Evolutionary conservation across 2,888 invertebrate genomes (phyloP).

Genomic region (Zonitis immaculata): DNA sequence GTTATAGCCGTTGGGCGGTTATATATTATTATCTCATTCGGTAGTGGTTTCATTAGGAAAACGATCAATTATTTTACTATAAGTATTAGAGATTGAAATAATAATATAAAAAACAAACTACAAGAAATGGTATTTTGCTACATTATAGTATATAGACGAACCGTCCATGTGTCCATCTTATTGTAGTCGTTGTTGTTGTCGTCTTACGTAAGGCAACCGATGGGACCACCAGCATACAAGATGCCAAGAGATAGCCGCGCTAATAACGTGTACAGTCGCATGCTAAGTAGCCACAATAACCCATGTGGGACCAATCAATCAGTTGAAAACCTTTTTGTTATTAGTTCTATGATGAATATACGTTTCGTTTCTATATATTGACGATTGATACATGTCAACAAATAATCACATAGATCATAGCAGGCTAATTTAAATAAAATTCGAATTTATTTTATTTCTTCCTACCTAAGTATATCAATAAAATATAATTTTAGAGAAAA

Average conservation of each 20-base stretch:
- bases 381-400: no score
- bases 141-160: slow-evolving; percentile 8
- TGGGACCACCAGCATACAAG: slow-evolving; percentile 42
- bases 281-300: slow-evolving; percentile 44
- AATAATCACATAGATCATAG: no score
- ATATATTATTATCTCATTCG: slow-evolving; percentile 19
- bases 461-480: no score
- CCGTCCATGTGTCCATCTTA: slow-evolving; percentile 9
- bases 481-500: no score
- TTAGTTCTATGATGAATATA: no score
- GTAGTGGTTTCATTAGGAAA: slow-evolving; percentile 22
- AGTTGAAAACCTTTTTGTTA: no score
- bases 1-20: slow-evolving; percentile 13
- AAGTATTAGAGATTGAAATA: slow-evolving; percentile 21
- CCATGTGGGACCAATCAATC: slow-evolving; percentile 42
- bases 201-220: slow-evolving; percentile 27
- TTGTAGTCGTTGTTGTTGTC: no score
- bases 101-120: slow-evolving; percentile 11
- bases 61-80: slow-evolving; percentile 27
- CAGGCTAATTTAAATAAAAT: no score
- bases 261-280: slow-evolving; percentile 45
- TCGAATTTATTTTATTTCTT: no score
- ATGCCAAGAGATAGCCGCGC: slow-evolving; percentile 42
- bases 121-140: background rate
- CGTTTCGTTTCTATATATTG: no score